phyloP scores from a whole-genome alignment of 2,113 vertebrate genomes.

The Egretta garzetta region DNA sequence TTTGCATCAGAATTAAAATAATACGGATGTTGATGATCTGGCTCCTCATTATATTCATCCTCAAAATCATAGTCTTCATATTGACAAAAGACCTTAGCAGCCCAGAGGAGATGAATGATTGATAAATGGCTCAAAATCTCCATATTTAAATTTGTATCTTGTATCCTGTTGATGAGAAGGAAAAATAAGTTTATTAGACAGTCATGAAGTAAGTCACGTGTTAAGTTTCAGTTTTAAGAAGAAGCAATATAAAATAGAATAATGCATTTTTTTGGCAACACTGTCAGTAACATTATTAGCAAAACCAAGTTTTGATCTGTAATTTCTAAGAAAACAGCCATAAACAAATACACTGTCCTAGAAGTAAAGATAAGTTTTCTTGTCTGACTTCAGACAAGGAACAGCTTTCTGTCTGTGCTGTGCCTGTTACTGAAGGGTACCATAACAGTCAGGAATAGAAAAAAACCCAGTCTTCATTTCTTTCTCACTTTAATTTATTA shows the following conservation, averaged over 20 bases:
- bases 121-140: conserved; percentile 27
- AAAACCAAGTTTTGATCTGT: background rate
- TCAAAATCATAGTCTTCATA: conserved; percentile 75
- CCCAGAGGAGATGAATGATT: conserved; percentile 62
- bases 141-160: conserved; percentile 58
- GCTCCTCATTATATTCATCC: conserved; percentile 73
- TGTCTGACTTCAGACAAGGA: background rate
- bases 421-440: background rate
- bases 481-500: background rate
- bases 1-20: conserved; percentile 66
- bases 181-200: background rate
- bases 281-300: background rate
- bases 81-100: conserved; percentile 69
- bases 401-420: background rate
- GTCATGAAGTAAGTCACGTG: background rate
- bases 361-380: background rate
- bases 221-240: background rate
- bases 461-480: background rate
- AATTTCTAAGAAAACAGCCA: background rate
- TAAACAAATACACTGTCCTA: background rate
- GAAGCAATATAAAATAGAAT: background rate
- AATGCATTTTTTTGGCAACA: background rate
- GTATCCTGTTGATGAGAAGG: conserved; percentile 52
- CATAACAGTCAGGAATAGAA: background rate
- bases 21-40: conserved; percentile 56